phyloP scores from a whole-genome alignment of 2,888 invertebrate genomes.

The Lampropteryx suffumata region DNA sequence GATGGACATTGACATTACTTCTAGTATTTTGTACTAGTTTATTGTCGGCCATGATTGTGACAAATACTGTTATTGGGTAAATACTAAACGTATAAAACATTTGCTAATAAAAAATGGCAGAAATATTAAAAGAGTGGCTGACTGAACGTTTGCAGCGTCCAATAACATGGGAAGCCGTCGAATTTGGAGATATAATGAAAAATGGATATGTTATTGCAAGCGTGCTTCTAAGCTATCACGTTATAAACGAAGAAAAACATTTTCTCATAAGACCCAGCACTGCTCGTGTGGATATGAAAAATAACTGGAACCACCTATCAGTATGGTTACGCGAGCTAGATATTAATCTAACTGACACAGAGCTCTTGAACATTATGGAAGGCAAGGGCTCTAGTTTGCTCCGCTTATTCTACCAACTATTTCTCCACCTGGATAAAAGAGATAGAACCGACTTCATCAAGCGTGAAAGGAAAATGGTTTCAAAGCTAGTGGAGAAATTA shows the following conservation, averaged over 20 bases:
- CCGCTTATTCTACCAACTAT: conserved; percentile 84
- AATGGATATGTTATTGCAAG: conserved; percentile 82
- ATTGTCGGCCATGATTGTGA: too few species aligned
- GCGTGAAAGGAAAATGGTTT: conserved; percentile 69
- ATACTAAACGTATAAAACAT: too few species aligned
- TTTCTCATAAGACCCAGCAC: conserved; percentile 68
- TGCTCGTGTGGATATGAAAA: conserved; percentile 64
- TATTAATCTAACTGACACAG: conserved; percentile 66
- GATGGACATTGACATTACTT: too few species aligned
- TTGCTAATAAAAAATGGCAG: conserved; percentile 79
- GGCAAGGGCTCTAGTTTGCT: conserved; percentile 77
- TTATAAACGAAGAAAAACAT: conserved; percentile 82
- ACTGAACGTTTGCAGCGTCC: conserved; percentile 78
- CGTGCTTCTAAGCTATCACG: conserved; percentile 81
- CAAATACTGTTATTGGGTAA: too few species aligned
- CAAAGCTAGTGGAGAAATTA: conserved; percentile 64
- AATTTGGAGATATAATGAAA: conserved; percentile 81
- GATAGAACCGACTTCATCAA: conserved; percentile 81
- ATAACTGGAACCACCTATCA: conserved; percentile 77
- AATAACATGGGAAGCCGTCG: conserved; percentile 78
- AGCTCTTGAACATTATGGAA: conserved; percentile 72
- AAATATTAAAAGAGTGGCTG: conserved; percentile 84
- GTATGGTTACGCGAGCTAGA: conserved; percentile 80
- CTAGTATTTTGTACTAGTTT: too few species aligned
- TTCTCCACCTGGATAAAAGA: conserved; percentile 82